Conservation (phyloP, 1,140 invertebrate species). For the Ips nitidus region DNA sequence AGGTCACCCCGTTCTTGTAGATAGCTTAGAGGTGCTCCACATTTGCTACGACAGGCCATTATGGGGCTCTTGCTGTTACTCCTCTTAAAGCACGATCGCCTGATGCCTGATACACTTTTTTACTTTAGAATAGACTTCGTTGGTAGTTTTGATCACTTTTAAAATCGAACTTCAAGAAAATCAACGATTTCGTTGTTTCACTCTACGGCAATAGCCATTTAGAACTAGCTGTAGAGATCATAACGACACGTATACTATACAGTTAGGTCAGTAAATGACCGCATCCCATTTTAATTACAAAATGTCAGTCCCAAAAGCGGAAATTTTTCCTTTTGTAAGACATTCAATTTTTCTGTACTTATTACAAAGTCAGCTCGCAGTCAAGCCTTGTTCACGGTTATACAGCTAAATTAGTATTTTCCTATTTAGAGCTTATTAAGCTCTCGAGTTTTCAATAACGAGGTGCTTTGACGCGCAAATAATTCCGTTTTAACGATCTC, state of each 20-base stretch:
- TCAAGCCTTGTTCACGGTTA: background rate
- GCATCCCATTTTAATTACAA: no score
- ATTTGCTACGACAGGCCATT: slow-evolving; percentile 45
- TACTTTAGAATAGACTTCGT: background rate
- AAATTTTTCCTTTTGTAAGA: no score
- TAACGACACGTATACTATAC: no score
- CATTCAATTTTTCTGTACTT: no score
- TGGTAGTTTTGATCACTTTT: background rate
- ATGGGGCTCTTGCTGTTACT: slow-evolving; percentile 40
- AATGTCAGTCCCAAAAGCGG: no score
- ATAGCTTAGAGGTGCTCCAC: slow-evolving; percentile 46
- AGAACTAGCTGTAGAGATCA: no score
- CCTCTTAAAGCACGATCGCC: slow-evolving; percentile 26
- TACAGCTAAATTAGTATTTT: slow-evolving; percentile 10
- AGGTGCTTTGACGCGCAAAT: background rate
- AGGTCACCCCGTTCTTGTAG: slow-evolving; percentile 42
- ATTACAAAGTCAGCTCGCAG: no score
- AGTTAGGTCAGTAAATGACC: no score
- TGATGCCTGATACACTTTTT: slow-evolving; percentile 13
- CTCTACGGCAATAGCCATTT: no score
- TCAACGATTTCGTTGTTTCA: no score
- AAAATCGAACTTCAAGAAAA: background rate
- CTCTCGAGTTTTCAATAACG: slow-evolving; percentile 10
- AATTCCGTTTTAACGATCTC: slow-evolving; percentile 9
- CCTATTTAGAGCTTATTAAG: background rate